Conservation (phyloP, 2,888 invertebrate species). For the Aethes cnicana region DNA sequence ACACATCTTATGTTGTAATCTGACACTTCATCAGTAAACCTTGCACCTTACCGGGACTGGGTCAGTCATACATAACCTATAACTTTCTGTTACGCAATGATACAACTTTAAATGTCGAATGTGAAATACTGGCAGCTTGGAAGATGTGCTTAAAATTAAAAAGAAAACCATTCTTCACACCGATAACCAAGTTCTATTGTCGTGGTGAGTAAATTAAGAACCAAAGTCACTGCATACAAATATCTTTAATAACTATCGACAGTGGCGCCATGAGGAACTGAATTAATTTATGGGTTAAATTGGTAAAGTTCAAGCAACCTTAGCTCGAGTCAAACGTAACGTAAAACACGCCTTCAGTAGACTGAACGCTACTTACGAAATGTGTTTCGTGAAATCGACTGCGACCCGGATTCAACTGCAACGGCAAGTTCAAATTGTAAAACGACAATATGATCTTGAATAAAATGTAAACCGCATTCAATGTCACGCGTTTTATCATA, state of each 20-base stretch:
- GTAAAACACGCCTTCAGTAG: conserved; percentile 28
- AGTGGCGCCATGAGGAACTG: too few species aligned
- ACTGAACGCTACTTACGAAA: conserved; percentile 55
- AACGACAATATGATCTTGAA: conserved; percentile 14
- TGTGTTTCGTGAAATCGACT: conserved; percentile 59
- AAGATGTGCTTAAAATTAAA: neutral
- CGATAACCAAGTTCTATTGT: too few species aligned
- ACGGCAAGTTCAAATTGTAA: conserved; percentile 24
- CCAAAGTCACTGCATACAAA: too few species aligned
- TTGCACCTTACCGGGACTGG: conserved; percentile 28
- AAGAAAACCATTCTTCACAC: too few species aligned
- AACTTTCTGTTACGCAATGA: conserved; percentile 7
- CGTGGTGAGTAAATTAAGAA: too few species aligned
- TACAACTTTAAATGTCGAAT: conserved; percentile 28
- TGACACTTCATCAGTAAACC: conserved; percentile 22
- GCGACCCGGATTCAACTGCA: conserved; percentile 34
- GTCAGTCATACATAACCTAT: conserved; percentile 24
- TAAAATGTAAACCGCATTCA: conserved; percentile 15
- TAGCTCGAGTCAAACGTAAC: conserved; percentile 8
- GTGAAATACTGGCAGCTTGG: neutral
- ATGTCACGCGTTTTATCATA: conserved; percentile 8
- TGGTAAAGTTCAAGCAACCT: neutral
- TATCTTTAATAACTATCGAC: too few species aligned
- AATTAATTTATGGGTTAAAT: neutral
- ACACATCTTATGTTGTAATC: conserved; percentile 12